phyloP scores from a whole-genome alignment of 2,888 invertebrate genomes.

The Pheosia tremula region DNA sequence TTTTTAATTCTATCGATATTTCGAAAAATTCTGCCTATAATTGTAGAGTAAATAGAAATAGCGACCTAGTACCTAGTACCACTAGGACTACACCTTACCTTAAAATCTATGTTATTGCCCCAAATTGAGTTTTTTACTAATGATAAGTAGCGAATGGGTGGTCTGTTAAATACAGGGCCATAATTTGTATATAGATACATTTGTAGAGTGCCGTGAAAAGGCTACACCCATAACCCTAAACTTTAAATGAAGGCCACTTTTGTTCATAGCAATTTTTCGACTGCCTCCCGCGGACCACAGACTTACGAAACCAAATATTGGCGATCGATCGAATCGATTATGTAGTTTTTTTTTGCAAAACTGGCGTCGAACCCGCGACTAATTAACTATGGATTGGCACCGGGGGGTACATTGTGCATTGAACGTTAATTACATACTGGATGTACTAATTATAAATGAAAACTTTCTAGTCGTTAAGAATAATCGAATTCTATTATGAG shows the following conservation, averaged over 20 bases:
- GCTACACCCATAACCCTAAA: neutral
- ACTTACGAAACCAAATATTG: constrained; percentile 4
- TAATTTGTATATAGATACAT: neutral
- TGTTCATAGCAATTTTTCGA: constrained; percentile 4
- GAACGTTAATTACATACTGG: constrained; percentile 4
- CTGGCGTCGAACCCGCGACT: constrained; percentile 1
- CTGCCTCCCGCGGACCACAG: neutral
- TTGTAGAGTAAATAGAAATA: too few relatives aligned
- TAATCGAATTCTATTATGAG: neutral
- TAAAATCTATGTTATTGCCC: too few relatives aligned
- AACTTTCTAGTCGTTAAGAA: constrained; percentile 4
- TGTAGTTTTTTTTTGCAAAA: constrained; percentile 2
- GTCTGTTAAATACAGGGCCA: neutral
- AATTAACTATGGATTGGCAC: neutral
- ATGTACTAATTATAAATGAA: constrained; percentile 8
- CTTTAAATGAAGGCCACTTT: neutral
- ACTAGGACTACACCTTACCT: too few relatives aligned
- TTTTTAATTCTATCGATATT: too few relatives aligned
- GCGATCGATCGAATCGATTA: constrained; percentile 7
- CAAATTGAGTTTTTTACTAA: too few relatives aligned
- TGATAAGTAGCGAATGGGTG: too few relatives aligned
- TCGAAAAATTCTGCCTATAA: too few relatives aligned
- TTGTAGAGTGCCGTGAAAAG: neutral
- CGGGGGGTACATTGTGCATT: neutral
- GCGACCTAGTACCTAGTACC: too few relatives aligned